Evolutionary conservation across 2,888 invertebrate genomes (phyloP), one percentile per base, ranked within the genome.

Genomic region (Steromphala cineraria): DNA sequence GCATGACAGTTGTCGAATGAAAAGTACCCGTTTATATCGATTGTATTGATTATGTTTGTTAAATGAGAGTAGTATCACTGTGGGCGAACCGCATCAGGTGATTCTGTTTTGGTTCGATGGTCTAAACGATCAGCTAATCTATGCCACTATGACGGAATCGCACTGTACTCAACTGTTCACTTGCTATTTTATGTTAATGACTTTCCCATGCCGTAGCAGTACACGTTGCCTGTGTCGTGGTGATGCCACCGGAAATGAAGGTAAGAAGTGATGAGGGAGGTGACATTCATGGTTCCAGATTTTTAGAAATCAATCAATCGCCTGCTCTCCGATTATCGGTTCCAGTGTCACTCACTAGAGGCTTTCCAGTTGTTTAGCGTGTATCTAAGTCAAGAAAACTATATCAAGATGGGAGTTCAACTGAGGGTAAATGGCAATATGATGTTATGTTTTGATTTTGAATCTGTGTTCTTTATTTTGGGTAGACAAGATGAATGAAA

Each of bases 131-230:
- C 21, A 71, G 36, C 31, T 76, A 76, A 76, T 76, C 76, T 76
- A 76, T 76, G 76, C 55, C n/a, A 52, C 13, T 52, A 75, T 75
- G 75, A 75, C 55, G 76, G 53, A 28, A 76, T 76, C 76, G 19
- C 24, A 55, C 19, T 76, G 28, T 24, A 76, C 15, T 46, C 46
- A 31, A 24, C 52, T 31, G 31, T 53, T 76, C 53, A n/a, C 55
- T 76, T 31, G 55, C 67, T 36, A 79, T 71, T 79, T 80, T 80
- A 80, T 80, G 80, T 56, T 80, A 80, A 80, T 80, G 75, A 55
- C 19, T 36, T 40, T 36, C 71, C 36, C 19, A 71, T 71, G 71
- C 71, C 40, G 71, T 36, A 71, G 31, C 40, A 40, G 71, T 71
- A 10, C 36, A 31, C 10, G 31, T 19, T 40, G 36, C 36, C 53